Evolutionary conservation across 2,113 vertebrate genomes (phyloP), one percentile per base, ranked within the genome.

Genomic region (Sporophila hypoxantha): DNA sequence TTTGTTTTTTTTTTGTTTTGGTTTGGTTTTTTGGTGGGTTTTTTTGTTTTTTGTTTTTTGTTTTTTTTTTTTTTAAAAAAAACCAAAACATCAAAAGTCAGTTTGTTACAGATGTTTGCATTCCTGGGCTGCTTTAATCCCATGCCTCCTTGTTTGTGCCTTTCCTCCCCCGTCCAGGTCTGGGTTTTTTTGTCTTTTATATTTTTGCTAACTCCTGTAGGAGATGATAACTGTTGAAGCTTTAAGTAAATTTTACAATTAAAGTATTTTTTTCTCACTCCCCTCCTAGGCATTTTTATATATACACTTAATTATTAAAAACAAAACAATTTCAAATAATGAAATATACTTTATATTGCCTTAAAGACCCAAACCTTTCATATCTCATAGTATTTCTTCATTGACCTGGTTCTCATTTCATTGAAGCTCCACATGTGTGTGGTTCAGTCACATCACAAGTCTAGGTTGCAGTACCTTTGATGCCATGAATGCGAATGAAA

Each of bases 311-410:
- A 93, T 85, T 77, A 83, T 75, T 92, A n/a, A 60, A 81, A 80
- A 66, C 82, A 78, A 94, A 91, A 52, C 78, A 76, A 94, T 68
- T 95, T 96, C 91, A 94, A 56, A 94, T 95, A 96, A 93, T 66
- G 79, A 91, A 82, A 67, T 93, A 91, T 90, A 89, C 96, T 97
- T 96, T 95, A 89, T 96, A 95, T 96, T 96, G 96, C 97, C 96
- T 97, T 96, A 96, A 96, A 96, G 96, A 97, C 94, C 93, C 95
- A 95, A 95, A 95, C 88, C 86, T 95, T 95, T 95, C 95, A 68
- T 93, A 95, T 96, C 91, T 94, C 85, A 56, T 84, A 42, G 62
- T 90, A 83, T 89, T 90, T 91, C 94, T 89, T 92, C 91, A 75
- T 76, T 91, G 93, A 92, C 65, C 71, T 89, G 89, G 83, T 93